Evolutionary conservation across 2,113 vertebrate genomes (phyloP).

Genomic region (Aldabrachelys gigantea): DNA sequence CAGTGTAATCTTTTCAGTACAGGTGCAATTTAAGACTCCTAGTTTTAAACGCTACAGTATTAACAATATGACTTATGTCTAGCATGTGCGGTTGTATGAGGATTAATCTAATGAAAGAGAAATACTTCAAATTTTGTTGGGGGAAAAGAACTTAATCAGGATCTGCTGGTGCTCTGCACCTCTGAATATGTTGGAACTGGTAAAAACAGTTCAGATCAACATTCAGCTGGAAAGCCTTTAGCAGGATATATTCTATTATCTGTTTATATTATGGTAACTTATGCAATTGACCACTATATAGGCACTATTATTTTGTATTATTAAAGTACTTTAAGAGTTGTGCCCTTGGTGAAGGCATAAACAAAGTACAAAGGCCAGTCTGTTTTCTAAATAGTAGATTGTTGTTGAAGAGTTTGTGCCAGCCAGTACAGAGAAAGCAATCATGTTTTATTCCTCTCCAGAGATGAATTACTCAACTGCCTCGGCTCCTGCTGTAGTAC

Average conservation of each 20-base stretch:
- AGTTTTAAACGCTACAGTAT: not conserved
- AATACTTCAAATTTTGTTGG: not conserved
- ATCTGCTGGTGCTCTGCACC: not conserved
- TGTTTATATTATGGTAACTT: not conserved
- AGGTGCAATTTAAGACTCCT: not conserved
- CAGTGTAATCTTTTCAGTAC: not conserved
- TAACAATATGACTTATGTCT: not conserved
- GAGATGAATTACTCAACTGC: conserved; percentile 68
- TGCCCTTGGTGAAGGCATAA: conserved; percentile 57
- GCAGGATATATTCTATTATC: not conserved
- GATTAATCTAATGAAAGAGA: not conserved
- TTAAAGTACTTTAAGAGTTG: conserved; percentile 66
- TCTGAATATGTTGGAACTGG: not conserved
- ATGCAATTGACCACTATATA: conserved; percentile 39
- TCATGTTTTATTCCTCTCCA: conserved; percentile 72
- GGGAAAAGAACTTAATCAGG: not conserved
- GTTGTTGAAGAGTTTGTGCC: conserved; percentile 77
- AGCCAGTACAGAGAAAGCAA: conserved; percentile 76
- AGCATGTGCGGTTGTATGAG: not conserved
- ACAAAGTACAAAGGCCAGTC: conserved; percentile 72
- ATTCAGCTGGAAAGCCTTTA: not conserved
- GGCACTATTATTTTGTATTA: conserved; percentile 52
- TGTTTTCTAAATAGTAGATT: conserved; percentile 77
- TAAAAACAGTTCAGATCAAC: not conserved
- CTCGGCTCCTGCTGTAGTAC: conserved; percentile 56